phyloP scores from a whole-genome alignment of 2,797 vertebrate species.

The Nannoperca australis region DNA sequence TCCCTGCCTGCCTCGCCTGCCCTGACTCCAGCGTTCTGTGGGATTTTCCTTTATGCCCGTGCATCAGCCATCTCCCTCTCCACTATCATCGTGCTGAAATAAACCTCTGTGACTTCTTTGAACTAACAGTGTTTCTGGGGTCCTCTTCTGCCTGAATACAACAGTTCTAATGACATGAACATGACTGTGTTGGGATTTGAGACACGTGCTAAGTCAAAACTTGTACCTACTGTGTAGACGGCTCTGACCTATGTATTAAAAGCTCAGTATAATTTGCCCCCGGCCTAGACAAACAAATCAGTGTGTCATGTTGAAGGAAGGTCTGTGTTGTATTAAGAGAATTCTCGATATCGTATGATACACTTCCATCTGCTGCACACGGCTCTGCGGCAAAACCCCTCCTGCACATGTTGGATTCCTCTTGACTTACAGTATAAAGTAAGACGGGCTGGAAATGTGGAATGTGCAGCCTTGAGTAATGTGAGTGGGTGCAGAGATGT shows the following conservation, averaged over 20 bases:
- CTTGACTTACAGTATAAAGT: slow-evolving; percentile 24
- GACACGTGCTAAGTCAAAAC: slow-evolving; percentile 47
- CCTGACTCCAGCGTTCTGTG: too few relatives aligned
- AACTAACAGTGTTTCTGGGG: too few relatives aligned
- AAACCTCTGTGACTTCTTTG: too few relatives aligned
- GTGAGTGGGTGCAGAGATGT: slow-evolving; percentile 40
- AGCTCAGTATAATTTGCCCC: slow-evolving; percentile 1
- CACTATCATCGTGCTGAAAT: too few relatives aligned
- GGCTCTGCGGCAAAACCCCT: slow-evolving; percentile 33
- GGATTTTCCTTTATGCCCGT: too few relatives aligned
- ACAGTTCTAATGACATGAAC: slow-evolving; percentile 41
- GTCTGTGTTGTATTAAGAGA: slow-evolving; percentile 19
- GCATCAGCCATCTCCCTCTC: too few relatives aligned
- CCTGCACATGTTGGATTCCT: slow-evolving; percentile 52
- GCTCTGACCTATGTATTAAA: slow-evolving; percentile 33
- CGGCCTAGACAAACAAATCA: background rate
- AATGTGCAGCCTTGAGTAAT: slow-evolving; percentile 46
- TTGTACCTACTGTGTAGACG: slow-evolving; percentile 31
- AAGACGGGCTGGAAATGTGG: slow-evolving; percentile 24
- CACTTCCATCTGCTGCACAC: slow-evolving; percentile 51
- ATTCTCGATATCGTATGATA: slow-evolving; percentile 42
- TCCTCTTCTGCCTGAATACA: background rate
- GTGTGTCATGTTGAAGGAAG: slow-evolving; percentile 24
- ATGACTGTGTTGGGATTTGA: slow-evolving; percentile 25
- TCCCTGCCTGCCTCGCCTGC: too few relatives aligned